Base-by-base conservation (phyloP, 2,888 invertebrate species). In the Panopea generosa region DNA sequence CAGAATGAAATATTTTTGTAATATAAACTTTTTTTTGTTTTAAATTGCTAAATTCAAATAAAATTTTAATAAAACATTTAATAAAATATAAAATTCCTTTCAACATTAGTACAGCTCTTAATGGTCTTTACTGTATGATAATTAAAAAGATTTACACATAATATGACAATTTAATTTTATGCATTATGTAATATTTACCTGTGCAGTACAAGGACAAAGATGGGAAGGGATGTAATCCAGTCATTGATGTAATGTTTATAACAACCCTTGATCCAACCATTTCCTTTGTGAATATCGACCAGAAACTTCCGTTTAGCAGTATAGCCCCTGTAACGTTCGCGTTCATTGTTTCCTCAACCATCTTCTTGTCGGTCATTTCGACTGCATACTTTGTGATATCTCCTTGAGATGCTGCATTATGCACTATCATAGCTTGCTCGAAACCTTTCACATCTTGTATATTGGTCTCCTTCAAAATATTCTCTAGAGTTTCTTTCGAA, bases 351-450 rank as follows among this genome's bases (percentile, higher is more conserved):
- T 94, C 91, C 66, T 94, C 94, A 94, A 96, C 94, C 57, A 93
- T 93, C 0, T 93, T 91, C 0, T 95, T 91, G 90, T 96, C 94
- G 0, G 94, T 94, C 90, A 96, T 94, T 43, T 96, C 94, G 20
- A 93, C 93, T 0, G 96, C 95, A 65, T 94, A 93, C 82, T 95
- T 94, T 0, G 94, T 91, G 45, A 96, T 91, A 89, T 96, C 95
- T 14, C 98, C 98, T 26, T 97, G 91, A 0, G 96, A 95, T 0
- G 96, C 98, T 3, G 96, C 97, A 94, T 98, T 98, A 90, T 98
- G 98, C 80, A 98, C 95, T 53, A 98, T 94, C 4, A 97, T 90
- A 4, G 95, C 95, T 50, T 95, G 94, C 47, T 95, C 94, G 88
- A 96, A 96, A 50, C 84, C 82, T 2, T 24, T n/a, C n/a, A n/a